Conservation (phyloP, 2,888 invertebrate genomes). For the Nysson spinosus region DNA sequence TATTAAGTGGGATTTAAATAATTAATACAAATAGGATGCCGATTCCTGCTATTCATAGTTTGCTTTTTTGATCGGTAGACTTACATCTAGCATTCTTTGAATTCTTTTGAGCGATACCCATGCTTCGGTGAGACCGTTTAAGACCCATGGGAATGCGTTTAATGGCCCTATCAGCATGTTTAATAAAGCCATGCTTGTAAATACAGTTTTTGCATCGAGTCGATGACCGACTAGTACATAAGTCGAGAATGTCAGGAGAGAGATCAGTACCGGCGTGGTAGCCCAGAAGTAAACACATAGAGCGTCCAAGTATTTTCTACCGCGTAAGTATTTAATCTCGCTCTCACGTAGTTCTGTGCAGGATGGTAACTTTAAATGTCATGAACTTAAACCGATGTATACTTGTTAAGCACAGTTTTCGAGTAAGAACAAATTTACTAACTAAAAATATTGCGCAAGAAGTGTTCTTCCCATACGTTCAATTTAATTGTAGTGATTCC, state of each 20-base stretch:
- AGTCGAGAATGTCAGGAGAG: constrained; percentile 89
- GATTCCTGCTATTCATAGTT: not conserved
- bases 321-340: constrained; percentile 88
- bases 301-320: constrained; percentile 97
- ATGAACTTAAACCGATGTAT: too few species aligned
- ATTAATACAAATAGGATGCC: constrained; percentile 5
- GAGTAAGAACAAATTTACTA: constrained; percentile 66
- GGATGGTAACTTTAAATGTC: too few species aligned
- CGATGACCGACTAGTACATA: constrained; percentile 88
- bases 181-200: constrained; percentile 95
- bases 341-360: constrained; percentile 81
- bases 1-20: constrained; percentile 46
- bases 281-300: constrained; percentile 99
- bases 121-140: constrained; percentile 97
- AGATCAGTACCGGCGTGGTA: constrained; percentile 94
- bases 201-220: constrained; percentile 93
- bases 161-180: constrained; percentile 97
- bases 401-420: too few species aligned
- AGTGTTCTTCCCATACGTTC: constrained; percentile 95
- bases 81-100: constrained; percentile 88
- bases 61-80: constrained; percentile 58
- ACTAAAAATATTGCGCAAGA: constrained; percentile 85
- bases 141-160: constrained; percentile 99
- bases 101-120: constrained; percentile 95
- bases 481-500: constrained; percentile 95